Conservation (phyloP, 2,113 vertebrate genomes). For the Sporophila hypoxantha region DNA sequence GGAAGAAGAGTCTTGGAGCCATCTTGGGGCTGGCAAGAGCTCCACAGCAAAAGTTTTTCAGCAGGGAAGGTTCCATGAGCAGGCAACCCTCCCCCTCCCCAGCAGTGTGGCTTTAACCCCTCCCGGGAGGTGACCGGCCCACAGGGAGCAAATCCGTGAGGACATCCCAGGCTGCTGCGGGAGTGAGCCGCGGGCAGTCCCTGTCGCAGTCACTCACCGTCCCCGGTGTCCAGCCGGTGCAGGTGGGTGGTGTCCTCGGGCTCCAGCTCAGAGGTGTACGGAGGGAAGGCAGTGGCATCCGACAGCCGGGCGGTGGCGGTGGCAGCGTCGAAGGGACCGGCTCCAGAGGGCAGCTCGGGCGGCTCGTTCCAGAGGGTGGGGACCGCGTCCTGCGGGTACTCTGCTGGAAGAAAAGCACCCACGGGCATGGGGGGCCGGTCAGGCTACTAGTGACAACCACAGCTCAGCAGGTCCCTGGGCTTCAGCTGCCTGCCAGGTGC, state of each 20-base stretch:
- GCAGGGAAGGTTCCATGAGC: not conserved
- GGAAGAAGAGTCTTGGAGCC: not conserved
- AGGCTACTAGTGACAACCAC: not conserved
- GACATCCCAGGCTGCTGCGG: fast-evolving
- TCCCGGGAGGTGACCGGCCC: not conserved
- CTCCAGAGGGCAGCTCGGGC: conserved; percentile 83
- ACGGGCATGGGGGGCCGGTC: fast-evolving
- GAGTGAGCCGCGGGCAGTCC: fast-evolving
- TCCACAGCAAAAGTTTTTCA: fast-evolving
- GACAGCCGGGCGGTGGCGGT: conserved; percentile 63
- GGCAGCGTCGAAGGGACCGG: conserved; percentile 70
- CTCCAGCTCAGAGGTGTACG: conserved; percentile 65
- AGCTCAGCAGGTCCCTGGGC: not conserved
- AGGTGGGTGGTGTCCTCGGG: conserved; percentile 74
- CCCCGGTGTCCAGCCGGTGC: conserved; percentile 62
- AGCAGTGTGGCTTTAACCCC: not conserved
- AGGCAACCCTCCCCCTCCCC: too few relatives aligned
- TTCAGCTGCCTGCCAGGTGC: not conserved
- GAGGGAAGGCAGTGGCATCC: conserved; percentile 56
- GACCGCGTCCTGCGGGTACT: conserved; percentile 50
- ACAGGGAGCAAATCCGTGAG: not conserved
- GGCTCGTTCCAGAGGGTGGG: conserved; percentile 82
- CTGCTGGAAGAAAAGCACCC: conserved; percentile 51
- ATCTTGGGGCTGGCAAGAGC: not conserved
- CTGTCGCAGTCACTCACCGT: conserved; percentile 19